These are phyloP conservation scores for Salminus brasiliensis DNA, from an alignment of 2,113 vertebrate genomes.

Conservation along the genomic window DNA sequence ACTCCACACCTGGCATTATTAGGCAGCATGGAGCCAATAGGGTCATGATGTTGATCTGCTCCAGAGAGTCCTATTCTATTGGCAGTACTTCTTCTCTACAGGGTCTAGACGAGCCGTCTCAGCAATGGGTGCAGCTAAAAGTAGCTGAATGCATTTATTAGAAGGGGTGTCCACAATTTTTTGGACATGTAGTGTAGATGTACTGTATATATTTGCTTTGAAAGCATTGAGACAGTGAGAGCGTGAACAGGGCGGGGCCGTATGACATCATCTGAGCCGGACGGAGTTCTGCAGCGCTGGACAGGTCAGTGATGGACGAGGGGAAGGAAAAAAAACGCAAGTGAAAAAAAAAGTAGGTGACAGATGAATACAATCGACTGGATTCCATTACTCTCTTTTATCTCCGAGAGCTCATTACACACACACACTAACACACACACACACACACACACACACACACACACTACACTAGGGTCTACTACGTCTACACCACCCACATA, in stretches of 20 bases:
- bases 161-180: too few species aligned
- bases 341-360: not conserved
- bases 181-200: too few species aligned
- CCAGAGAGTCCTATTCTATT: too few species aligned
- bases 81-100: too few species aligned
- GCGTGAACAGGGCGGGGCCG: too few species aligned
- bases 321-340: constrained; percentile 14
- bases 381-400: constrained; percentile 40
- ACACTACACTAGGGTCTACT: too few species aligned
- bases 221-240: not conserved
- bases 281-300: not conserved
- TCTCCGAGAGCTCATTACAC: constrained; percentile 34
- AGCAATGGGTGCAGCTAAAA: too few species aligned
- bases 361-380: constrained; percentile 35
- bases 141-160: too few species aligned
- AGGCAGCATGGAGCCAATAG: too few species aligned
- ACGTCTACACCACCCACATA: constrained; percentile 19
- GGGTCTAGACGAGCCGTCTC: too few species aligned
- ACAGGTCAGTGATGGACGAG: constrained; percentile 37
- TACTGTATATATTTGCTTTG: not conserved
- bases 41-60: too few species aligned
- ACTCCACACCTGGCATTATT: too few species aligned
- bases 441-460: constrained; percentile 12
- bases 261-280: not conserved
- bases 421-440: constrained; percentile 20